A percentile compares a stretch with the other conserved stretches of the same genome.
Conservation (phyloP, 92 coral and sea anemone species). For the Bergia sp. region DNA sequence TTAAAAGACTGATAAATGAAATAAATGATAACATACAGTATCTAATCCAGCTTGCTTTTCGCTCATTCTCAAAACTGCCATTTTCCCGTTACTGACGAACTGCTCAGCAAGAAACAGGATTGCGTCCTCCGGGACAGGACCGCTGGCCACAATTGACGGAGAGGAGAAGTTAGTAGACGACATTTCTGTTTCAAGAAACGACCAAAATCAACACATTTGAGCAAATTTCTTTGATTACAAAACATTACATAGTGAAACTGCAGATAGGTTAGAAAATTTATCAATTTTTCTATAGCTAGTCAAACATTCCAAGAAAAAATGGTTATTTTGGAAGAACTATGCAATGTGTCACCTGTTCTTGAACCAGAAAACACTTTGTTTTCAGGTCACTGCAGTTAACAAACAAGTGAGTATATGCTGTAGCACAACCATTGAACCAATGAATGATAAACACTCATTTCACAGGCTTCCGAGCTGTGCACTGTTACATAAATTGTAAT, state of each 20-base stretch:
- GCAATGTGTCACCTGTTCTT: conserved; percentile 4
- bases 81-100: conserved; percentile 38
- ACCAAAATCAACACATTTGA: background rate
- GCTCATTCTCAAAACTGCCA: conserved; percentile 18
- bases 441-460: background rate
- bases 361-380: background rate
- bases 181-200: background rate
- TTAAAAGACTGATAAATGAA: background rate
- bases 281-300: too few species aligned
- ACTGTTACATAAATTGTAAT: background rate
- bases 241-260: background rate
- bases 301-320: too few species aligned
- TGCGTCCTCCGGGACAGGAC: conserved; percentile 46
- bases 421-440: conserved; percentile 39
- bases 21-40: conserved; percentile 34
- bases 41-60: conserved; percentile 35
- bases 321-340: too few species aligned
- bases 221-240: background rate
- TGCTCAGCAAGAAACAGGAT: conserved; percentile 45
- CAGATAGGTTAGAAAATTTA: background rate
- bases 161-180: background rate
- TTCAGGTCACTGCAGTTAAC: background rate
- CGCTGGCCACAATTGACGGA: conserved; percentile 1
- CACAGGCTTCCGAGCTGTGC: conserved; percentile 34
- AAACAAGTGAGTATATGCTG: conserved; percentile 13